Evolutionary conservation across 2,113 vertebrate genomes (phyloP).

Genomic region (Neotoma lepida): DNA sequence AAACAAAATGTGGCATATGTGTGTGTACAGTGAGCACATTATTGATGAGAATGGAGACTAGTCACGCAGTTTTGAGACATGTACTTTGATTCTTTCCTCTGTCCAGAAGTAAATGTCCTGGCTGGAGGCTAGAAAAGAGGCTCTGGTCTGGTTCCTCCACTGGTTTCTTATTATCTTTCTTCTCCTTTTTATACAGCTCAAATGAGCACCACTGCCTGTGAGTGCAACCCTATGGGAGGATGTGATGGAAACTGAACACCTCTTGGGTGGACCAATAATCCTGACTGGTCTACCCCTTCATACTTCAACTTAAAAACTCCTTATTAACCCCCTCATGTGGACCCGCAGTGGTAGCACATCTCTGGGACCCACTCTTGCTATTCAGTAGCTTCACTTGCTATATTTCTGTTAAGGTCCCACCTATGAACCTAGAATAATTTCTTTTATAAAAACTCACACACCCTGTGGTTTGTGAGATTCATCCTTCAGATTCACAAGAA

Average conservation of each 20-base stretch:
- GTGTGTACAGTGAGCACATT: background rate
- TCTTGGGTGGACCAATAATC: background rate
- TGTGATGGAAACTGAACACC: background rate
- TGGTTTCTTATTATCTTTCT: background rate
- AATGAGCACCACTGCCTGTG: background rate
- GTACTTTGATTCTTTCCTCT: background rate
- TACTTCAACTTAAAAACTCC: background rate
- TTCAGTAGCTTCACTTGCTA: background rate
- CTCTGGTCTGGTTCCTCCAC: background rate
- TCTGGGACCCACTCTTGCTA: background rate
- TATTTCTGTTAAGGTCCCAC: background rate
- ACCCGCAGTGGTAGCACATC: background rate
- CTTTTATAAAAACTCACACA: background rate
- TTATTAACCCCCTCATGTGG: background rate
- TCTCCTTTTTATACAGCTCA: background rate
- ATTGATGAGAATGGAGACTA: background rate
- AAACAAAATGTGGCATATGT: background rate
- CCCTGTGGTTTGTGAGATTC: background rate
- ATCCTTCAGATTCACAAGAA: background rate
- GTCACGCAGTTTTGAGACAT: background rate
- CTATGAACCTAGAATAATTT: background rate
- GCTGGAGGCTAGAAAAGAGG: background rate
- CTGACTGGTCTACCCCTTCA: background rate
- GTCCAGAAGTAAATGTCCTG: background rate
- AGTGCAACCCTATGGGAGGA: background rate